Evolutionary conservation across 2,888 invertebrate genomes (phyloP), one percentile per base, ranked within the genome.

Genomic region (Rhagium mordax): DNA sequence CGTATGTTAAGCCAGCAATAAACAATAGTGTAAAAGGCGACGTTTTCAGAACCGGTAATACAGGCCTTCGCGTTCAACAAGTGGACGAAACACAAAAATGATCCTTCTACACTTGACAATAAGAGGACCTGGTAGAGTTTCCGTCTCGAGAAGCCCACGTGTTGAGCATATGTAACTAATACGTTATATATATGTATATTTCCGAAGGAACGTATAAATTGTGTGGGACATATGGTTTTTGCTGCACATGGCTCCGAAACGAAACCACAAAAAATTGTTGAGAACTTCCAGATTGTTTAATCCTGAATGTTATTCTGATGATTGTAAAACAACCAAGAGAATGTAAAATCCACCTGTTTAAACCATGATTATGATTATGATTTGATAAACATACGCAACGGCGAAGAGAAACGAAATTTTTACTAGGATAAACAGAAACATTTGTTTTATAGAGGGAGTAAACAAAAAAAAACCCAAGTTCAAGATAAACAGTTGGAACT

Each of bases 161-260:
- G 64, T 64, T 64, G 64, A 49, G 64, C 64, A 64, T 64, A 18
- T 64, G 64, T 64, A 64, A 64, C 64, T 51, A 51, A 64, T 64
- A 62, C 48, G 21, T 62, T 24, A 55, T 27, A 16, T 62, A 48
- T 62, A 62, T 51, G 64, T 64, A 51, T 64, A 51, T 64, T 64
- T 51, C 51, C 51, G n/a, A 64, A 64, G 49, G 55, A 27, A 27
- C 55, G 41, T 15, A 55, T 55, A 55, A 27, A 55, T 55, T 24
- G 24, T 48, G 18, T 47, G 64, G 24, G 29, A 27, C 64, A 64
- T 64, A 64, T 64, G 64, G 64, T 64, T 64, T 64, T 49, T 64
- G 64, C 27, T 18, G 64, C 64, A 64, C 64, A 64, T 64, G 64
- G 64, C 64, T 18, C 8, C 49, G 24, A 16, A n/a, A 15, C 49